Evolutionary conservation across 1,140 invertebrate genomes (phyloP), one percentile per base, ranked within the genome.

Genomic region (Solenopsis fugax): DNA sequence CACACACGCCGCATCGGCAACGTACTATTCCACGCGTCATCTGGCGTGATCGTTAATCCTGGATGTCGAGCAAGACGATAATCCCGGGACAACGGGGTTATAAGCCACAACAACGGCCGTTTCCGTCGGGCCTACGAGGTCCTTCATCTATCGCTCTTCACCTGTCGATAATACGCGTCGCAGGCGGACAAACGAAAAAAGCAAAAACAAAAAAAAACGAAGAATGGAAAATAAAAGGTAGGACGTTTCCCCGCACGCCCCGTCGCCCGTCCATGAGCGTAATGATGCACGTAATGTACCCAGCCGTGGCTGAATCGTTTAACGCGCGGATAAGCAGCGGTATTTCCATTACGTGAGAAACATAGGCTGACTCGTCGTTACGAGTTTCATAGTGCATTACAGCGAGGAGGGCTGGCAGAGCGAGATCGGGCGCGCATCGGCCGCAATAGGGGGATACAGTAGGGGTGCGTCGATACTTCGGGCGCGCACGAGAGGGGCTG

Each of bases 281-380:
- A 84, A 89, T 81, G 76, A 75, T 67, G 52, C 37, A 65, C 81
- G 85, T 76, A 86, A 91, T 56, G 75, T 85, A 85, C 72, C 78
- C 76, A 75, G 65, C 86, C 50, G 85, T 77, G 77, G 86, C 52
- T 89, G 80, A 87, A 76, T 77, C 75, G 75, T 81, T 88, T 90
- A 85, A 86, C 81, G 75, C 80, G 69, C 58, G 76, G 75, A 78
- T 77, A 76, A 77, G 69, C 86, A 65, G 78, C 60, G 72, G 73
- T 88, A 89, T 87, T 88, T 91, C 87, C 86, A 92, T 91, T 92
- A 92, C 71, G 85, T 84, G 87, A 93, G 91, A 92, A 92, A 91
- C 85, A 92, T 87, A 77, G 86, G 80, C 77, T 54, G 76, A 75
- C 84, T 75, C 72, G 54, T 85, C 85, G 87, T 92, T 91, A 92